Conservation (phyloP, 2,113 vertebrate species). For the Tamias sibiricus region DNA sequence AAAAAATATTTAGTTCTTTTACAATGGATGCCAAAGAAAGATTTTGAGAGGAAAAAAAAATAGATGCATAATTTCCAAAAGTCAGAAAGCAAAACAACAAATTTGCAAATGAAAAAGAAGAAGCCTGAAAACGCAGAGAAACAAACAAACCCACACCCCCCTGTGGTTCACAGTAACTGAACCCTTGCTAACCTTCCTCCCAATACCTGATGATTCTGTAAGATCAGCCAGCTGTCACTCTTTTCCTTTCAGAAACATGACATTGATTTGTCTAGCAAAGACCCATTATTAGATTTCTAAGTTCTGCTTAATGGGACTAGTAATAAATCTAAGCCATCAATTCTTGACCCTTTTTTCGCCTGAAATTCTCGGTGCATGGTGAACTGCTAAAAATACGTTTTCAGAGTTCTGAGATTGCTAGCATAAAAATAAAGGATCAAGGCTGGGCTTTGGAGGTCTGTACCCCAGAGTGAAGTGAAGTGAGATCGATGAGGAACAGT, state of each 20-base stretch:
- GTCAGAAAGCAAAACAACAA: neutral
- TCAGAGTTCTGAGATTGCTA: neutral
- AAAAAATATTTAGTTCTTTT: neutral
- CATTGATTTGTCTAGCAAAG: neutral
- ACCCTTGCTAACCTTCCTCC: neutral
- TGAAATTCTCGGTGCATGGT: neutral
- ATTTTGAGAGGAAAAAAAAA: neutral
- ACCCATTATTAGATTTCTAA: neutral
- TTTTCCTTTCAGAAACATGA: neutral
- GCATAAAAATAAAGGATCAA: neutral
- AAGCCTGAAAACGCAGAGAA: neutral
- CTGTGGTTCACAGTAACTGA: neutral
- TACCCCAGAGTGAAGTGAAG: neutral
- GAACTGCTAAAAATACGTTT: neutral
- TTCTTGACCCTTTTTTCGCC: neutral
- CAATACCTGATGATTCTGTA: neutral
- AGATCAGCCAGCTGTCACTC: neutral
- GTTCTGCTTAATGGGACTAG: neutral
- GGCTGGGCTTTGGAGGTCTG: neutral
- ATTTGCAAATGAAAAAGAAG: neutral
- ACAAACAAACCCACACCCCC: neutral
- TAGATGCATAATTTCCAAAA: neutral
- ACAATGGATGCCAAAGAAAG: neutral
- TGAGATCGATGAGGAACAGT: neutral
- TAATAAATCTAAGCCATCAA: neutral